Percentiles rank a stretch among this genome's conserved stretches.
phyloP scores from a whole-genome alignment of 2,888 invertebrate genomes.

The Tetrapedia diversipes region DNA sequence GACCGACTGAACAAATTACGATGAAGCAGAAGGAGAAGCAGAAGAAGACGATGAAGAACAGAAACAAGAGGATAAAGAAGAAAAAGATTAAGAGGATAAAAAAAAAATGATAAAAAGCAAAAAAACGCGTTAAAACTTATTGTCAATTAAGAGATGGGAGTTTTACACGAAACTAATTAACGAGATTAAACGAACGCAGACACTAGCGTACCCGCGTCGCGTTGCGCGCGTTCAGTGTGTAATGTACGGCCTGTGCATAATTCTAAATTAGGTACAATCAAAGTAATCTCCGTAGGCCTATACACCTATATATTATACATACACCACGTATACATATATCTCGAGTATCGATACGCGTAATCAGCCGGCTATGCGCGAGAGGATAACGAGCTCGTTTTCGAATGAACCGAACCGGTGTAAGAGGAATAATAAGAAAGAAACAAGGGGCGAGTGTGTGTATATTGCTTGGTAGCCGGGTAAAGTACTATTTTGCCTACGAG shows the following conservation, averaged over 20 bases:
- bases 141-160: constrained; percentile 68
- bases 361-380: background rate
- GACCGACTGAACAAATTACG: constrained; percentile 56
- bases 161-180: constrained; percentile 61
- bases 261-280: constrained; percentile 72
- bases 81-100: background rate
- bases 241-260: constrained; percentile 71
- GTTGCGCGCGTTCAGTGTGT: constrained; percentile 54
- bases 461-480: constrained; percentile 41
- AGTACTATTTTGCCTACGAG: constrained; percentile 50
- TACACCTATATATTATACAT: constrained; percentile 40
- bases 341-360: background rate
- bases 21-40: background rate
- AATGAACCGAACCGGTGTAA: no score
- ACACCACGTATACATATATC: constrained; percentile 8
- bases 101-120: background rate
- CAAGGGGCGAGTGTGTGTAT: background rate
- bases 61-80: constrained; percentile 25
- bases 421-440: background rate
- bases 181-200: constrained; percentile 40
- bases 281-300: constrained; percentile 64
- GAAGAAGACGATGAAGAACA: background rate
- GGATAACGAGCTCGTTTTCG: no score
- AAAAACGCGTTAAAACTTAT: constrained; percentile 63
- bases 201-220: constrained; percentile 6